These are phyloP conservation scores for Natrix natrix DNA, from an alignment of 2,797 vertebrate genomes.

Conservation along the genomic window DNA sequence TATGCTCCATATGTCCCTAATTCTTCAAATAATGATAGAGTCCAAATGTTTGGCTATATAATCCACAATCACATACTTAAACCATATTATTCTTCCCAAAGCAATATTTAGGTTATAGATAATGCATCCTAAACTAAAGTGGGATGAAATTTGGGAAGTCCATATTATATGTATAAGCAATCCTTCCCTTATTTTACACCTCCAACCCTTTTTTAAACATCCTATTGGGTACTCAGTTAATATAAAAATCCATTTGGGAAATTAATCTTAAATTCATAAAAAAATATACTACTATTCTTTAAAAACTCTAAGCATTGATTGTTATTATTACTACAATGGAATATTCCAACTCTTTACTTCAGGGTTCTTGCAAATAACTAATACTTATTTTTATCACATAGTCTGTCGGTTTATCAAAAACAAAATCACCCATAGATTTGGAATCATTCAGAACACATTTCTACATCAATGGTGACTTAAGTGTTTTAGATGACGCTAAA, in stretches of 20 bases:
- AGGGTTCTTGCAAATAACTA: neutral
- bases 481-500: neutral
- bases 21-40: neutral
- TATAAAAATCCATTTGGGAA: neutral
- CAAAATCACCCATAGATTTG: neutral
- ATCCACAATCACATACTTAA: neutral
- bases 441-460: neutral
- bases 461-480: neutral
- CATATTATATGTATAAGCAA: neutral
- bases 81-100: neutral
- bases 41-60: neutral
- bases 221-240: neutral
- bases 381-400: neutral
- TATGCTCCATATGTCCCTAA: neutral
- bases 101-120: neutral
- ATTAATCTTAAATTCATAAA: neutral
- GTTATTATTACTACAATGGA: neutral
- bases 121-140: neutral
- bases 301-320: neutral
- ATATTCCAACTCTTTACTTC: neutral
- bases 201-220: neutral
- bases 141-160: neutral
- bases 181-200: neutral
- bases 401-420: neutral
- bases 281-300: neutral